Evolutionary conservation across 1,140 invertebrate species (phyloP), one percentile per base, ranked within the genome.

Genomic region (Neotoxoptera formosana): DNA sequence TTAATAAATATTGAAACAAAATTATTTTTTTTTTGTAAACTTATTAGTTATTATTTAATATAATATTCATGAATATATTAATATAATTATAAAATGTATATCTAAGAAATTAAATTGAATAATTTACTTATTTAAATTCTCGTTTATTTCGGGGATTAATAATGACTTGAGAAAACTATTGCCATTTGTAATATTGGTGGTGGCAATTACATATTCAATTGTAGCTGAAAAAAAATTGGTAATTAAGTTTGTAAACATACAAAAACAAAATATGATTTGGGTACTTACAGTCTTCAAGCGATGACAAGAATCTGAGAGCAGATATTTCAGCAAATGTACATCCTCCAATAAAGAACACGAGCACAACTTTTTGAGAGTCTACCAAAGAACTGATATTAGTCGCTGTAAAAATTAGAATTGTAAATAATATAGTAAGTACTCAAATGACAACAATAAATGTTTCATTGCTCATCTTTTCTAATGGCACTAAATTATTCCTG

Each of bases 291-390:
- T 99, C 98, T 95, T 99, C 98, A 95, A 98, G 97, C 94, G 98
- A 97, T 17, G 98, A 98, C 11, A 99, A 96, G 95, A 98, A 99
- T 94, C 99, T 96, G 3, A 99, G 95, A 0, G 98, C 98, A 6
- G 99, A 98, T 94, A 99, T 96, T 95, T 99, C 99, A 7, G 98
- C 98, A 96, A 97, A 99, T 0, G 99, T 99, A 95, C 98, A 99
- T 7, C 99, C 99, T 23, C 99, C 99, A 41, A 99, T 97, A 95
- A 99, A 99, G 95, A 99, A 98, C 1, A 99, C 98, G 11, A 99
- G 95, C n/a, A 99, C 97, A 2, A 98, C 97, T 94, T 96, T 96
- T 1, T 97, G 96, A 87, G 96, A 96, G 94, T 98, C 97, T 20
- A 96, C 96, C 88, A 96, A 96, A 0, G 97, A 97, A 94, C 96